Percentiles rank a stretch among this genome's conserved stretches.
These are phyloP conservation scores for Cyrtodaria siliqua DNA, from an alignment of 2,888 invertebrate species.

Conservation along the genomic window DNA sequence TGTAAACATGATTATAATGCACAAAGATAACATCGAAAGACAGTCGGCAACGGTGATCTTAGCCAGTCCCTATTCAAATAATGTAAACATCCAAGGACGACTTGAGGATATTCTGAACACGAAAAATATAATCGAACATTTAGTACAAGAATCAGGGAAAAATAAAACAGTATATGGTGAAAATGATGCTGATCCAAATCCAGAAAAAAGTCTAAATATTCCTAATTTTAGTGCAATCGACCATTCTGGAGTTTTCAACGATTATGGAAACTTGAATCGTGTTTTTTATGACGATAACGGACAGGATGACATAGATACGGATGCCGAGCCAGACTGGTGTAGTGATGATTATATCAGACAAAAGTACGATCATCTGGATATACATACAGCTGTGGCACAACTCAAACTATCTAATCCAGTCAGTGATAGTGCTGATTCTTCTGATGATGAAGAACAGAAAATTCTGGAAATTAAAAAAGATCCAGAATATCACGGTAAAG, in stretches of 20 bases:
- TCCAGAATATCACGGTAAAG: constrained; percentile 88
- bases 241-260: not conserved
- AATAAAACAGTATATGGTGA: not conserved
- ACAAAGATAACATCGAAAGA: constrained; percentile 62
- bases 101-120: constrained; percentile 53
- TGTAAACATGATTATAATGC: constrained; percentile 64
- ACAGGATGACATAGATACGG: not conserved
- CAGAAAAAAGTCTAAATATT: not conserved
- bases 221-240: constrained; percentile 3
- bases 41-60: constrained; percentile 62
- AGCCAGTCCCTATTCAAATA: constrained; percentile 42
- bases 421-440: constrained; percentile 4
- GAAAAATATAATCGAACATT: constrained; percentile 44
- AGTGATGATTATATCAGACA: not conserved
- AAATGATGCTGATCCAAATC: not conserved
- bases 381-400: constrained; percentile 15
- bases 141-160: constrained; percentile 8
- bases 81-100: constrained; percentile 66
- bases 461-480: constrained; percentile 55
- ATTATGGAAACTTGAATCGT: not conserved
- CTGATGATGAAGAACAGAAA: constrained; percentile 56
- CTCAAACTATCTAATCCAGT: constrained; percentile 6
- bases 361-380: not conserved
- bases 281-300: not conserved
- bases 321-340: not conserved